Conservation (phyloP, 2,113 vertebrate genomes). For the Chaenocephalus aceratus region DNA sequence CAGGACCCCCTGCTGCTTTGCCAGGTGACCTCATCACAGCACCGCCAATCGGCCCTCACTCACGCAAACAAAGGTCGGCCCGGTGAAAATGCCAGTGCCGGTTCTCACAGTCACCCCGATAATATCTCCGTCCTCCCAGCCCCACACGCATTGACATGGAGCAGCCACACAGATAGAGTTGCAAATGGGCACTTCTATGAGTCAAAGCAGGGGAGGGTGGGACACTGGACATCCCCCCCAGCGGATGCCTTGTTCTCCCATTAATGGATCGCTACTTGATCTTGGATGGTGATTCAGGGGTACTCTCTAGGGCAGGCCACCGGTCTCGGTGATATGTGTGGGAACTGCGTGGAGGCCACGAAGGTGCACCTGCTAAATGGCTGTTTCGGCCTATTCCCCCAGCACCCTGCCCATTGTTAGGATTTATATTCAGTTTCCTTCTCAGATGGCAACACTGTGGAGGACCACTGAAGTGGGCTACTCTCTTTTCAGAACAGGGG, state of each 20-base stretch:
- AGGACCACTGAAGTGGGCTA: constrained; percentile 62
- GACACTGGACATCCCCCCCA: constrained; percentile 76
- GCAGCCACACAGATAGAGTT: constrained; percentile 85
- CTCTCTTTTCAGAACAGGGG: constrained; percentile 71
- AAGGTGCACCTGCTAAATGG: constrained; percentile 85
- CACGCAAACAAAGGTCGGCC: constrained; percentile 65
- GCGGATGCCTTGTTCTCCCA: constrained; percentile 80
- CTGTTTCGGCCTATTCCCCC: constrained; percentile 68
- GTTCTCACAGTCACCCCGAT: constrained; percentile 84
- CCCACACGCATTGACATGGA: constrained; percentile 78
- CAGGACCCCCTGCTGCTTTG: constrained; percentile 62
- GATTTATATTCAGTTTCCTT: constrained; percentile 84
- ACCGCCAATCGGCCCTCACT: constrained; percentile 49
- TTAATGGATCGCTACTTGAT: constrained; percentile 91
- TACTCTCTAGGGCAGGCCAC: constrained; percentile 78
- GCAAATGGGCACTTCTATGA: constrained; percentile 82
- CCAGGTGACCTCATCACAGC: constrained; percentile 77
- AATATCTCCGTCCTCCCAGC: constrained; percentile 70
- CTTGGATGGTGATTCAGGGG: constrained; percentile 81
- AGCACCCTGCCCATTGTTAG: constrained; percentile 79
- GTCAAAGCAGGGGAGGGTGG: constrained; percentile 75
- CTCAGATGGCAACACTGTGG: constrained; percentile 70
- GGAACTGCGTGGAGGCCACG: constrained; percentile 81
- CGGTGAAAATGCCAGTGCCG: constrained; percentile 78
- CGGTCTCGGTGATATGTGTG: constrained; percentile 88